Conservation (phyloP, 2,888 invertebrate genomes). For the Gymnosoma rotundatum region DNA sequence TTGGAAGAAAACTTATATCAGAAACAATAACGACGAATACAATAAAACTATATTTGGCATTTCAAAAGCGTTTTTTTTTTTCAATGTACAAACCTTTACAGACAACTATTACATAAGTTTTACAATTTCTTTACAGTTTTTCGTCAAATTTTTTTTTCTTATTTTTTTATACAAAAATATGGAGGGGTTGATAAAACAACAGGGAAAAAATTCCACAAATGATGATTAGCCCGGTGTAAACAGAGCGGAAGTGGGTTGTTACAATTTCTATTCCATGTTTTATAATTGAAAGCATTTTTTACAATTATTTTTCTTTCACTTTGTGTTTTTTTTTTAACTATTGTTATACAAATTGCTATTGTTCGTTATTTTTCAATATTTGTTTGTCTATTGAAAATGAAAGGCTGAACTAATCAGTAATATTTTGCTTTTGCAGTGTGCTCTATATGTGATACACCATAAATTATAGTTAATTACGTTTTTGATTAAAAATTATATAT, state of each 20-base stretch:
- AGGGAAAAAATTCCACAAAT: conserved; percentile 25
- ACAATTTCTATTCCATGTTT: conserved; percentile 35
- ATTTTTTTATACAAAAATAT: conserved; percentile 5
- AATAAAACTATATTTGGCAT: too few species aligned
- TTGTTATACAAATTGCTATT: conserved; percentile 54
- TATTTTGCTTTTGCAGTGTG: conserved; percentile 15
- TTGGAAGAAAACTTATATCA: conserved; percentile 1
- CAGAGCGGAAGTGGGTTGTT: conserved; percentile 69
- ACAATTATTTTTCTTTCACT: conserved; percentile 52
- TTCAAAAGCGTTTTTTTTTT: not conserved
- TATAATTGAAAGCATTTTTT: conserved; percentile 12
- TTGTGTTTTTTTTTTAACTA: conserved; percentile 27
- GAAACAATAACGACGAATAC: not conserved
- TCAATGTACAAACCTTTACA: conserved; percentile 10
- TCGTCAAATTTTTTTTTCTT: too few species aligned
- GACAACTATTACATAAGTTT: not conserved
- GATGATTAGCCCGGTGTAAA: conserved; percentile 64
- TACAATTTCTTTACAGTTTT: too few species aligned
- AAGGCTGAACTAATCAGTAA: conserved; percentile 59
- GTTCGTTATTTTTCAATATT: conserved; percentile 26
- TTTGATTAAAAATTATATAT: conserved; percentile 11
- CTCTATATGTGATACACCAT: conserved; percentile 34
- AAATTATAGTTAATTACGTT: conserved; percentile 58
- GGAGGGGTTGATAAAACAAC: conserved; percentile 38
- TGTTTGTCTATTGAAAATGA: conserved; percentile 30